Base-by-base conservation (phyloP, 2,797 vertebrate genomes). In the Scarus forsteni region DNA sequence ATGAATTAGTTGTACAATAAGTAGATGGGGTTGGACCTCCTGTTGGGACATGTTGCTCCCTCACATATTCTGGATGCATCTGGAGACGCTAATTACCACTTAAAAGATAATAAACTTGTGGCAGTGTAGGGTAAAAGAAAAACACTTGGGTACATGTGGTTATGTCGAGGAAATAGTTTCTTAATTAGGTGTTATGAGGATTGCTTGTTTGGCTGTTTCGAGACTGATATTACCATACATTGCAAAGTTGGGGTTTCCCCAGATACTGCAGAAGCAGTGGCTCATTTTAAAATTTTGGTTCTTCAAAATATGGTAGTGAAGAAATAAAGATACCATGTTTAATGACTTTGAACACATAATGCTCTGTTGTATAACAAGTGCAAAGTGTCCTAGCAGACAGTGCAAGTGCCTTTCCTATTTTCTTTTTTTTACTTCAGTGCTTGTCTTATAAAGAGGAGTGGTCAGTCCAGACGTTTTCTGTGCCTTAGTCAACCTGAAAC, bases 1-100 rank as follows among this genome's bases (percentile, higher is more conserved):
- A 64, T 48, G 16, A 74, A 73, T 56, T 35, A 45, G 45, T 54
- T 10, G 10, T 15, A 62, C 34, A 48, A 19, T 40, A 56, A 19
- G 40, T 56, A 55, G 75, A 35, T 46, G 34, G 55, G 36, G 58
- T 38, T 38, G 16, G 60, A 71, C 67, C 50, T 71, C 67, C 51
- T 71, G 60, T 40, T 66, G 67, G 0, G 42, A 55, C n/a, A 10
- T 59, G 35, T 56, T 56, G 52, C 36, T 71, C 60, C 67, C 65
- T 56, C 62, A 60, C 55, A 15, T 16, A 18, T 46, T 56, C 16
- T 6, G 18, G 36, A 3, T 53, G 46, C 70, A 78, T 75, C 62
- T 71, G 68, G 54, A 57, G 60, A 63, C 18, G 46, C 71, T 70
- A 75, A 85, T 84, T 86, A 78, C 48, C 51, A 55, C 69, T 27